A percentile compares a stretch with the other conserved stretches of the same genome.
phyloP scores from a whole-genome alignment of 2,888 invertebrate genomes.

The Conus canariensis region DNA sequence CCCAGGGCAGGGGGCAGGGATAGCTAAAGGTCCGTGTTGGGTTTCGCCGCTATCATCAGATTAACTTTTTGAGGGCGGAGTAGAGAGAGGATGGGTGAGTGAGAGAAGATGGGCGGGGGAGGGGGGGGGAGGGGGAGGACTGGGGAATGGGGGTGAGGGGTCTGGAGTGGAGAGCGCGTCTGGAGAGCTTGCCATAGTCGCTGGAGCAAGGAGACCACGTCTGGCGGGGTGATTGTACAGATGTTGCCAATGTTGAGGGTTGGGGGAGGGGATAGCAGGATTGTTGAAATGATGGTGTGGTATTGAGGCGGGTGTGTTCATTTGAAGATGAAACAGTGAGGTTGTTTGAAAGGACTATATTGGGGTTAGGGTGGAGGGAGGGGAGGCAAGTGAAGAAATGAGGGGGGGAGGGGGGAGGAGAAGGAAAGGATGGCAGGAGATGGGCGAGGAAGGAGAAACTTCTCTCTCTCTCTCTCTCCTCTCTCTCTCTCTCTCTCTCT shows the following conservation, averaged over 20 bases:
- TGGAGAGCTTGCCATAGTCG: no score
- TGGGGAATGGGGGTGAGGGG: not conserved
- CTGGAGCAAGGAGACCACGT: no score
- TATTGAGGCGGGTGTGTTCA: no score
- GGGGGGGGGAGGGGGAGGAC: not conserved
- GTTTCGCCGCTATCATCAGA: not conserved
- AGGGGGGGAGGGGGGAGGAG: not conserved
- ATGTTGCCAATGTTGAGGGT: no score
- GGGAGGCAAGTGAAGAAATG: not conserved
- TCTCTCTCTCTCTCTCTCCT: rapidly evolving
- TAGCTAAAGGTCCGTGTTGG: not conserved
- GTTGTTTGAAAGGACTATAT: no score
- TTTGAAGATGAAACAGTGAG: no score
- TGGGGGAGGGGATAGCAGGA: not conserved
- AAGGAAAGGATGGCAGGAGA: no score
- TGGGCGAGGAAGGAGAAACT: no score
- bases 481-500: no score
- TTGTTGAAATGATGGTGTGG: no score
- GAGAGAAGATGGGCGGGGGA: not conserved
- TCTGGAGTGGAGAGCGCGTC: not conserved
- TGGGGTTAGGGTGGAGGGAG: not conserved
- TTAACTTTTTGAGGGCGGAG: no score
- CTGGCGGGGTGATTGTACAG: no score
- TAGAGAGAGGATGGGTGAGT: not conserved
- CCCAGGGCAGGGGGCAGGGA: not conserved